Evolutionary conservation across 2,888 invertebrate species (phyloP).

Genomic region (Andrena haemorrhoa): DNA sequence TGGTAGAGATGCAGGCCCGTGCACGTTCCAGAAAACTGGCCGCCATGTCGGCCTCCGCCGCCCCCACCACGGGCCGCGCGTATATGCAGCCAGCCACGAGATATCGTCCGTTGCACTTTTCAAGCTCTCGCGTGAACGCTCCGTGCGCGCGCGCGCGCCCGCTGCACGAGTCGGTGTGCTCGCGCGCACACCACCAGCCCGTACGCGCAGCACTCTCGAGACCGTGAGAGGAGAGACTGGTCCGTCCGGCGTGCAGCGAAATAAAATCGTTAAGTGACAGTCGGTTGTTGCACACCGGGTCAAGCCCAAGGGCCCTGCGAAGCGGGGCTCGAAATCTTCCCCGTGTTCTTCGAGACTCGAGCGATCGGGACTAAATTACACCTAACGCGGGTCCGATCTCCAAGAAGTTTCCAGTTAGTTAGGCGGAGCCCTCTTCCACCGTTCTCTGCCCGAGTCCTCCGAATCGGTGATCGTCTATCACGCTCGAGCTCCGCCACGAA

Average conservation of each 20-base stretch:
- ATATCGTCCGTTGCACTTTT: constrained; percentile 76
- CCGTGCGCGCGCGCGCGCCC: constrained; percentile 5
- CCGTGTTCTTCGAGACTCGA: background rate
- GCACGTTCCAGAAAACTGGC: constrained; percentile 75
- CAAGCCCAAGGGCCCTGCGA: background rate
- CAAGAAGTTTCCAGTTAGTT: too few relatives aligned
- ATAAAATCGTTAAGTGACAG: constrained; percentile 59
- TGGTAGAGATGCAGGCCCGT: constrained; percentile 46
- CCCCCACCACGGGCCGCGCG: constrained; percentile 41
- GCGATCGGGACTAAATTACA: background rate
- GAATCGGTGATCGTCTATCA: background rate
- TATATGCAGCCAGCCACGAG: constrained; percentile 60
- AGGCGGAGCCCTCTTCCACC: too few relatives aligned
- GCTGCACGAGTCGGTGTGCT: constrained; percentile 17
- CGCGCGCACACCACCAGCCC: constrained; percentile 20
- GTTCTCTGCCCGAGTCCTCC: too few relatives aligned
- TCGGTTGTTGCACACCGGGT: constrained; percentile 42
- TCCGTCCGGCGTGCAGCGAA: constrained; percentile 45
- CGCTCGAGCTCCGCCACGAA: background rate
- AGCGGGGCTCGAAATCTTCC: background rate
- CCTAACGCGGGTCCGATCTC: too few relatives aligned
- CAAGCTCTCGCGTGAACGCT: constrained; percentile 64
- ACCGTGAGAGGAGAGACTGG: constrained; percentile 52
- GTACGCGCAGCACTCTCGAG: constrained; percentile 34
- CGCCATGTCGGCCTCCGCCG: constrained; percentile 66